A percentile compares a stretch with the other conserved stretches of the same genome.
Conservation (phyloP, 2,113 vertebrate species). For the Perccottus glenii region DNA sequence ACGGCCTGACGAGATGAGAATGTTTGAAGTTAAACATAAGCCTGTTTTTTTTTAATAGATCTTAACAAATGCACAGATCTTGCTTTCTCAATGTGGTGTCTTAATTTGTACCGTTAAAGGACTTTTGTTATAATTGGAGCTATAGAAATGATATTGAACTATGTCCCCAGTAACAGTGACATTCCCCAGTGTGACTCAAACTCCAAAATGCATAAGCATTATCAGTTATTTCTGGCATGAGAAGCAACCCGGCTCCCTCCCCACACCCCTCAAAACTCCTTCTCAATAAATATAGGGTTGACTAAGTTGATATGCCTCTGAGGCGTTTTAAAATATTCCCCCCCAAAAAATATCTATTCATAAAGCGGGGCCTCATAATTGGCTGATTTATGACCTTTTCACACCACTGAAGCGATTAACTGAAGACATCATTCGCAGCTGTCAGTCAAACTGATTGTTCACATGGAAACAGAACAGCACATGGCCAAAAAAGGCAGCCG, state of each 20-base stretch:
- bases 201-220: conserved; percentile 65
- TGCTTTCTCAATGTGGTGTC: background rate
- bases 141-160: background rate
- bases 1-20: too few relatives aligned
- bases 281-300: conserved; percentile 72
- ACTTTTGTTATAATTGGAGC: conserved; percentile 10
- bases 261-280: conserved; percentile 26
- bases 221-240: conserved; percentile 70
- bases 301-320: conserved; percentile 71
- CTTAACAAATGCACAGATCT: conserved; percentile 9
- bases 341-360: conserved; percentile 73
- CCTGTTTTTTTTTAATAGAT: conserved; percentile 19
- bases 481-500: conserved; percentile 49
- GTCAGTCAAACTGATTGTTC: conserved; percentile 78
- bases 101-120: conserved; percentile 8
- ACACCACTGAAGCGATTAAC: conserved; percentile 78
- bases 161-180: conserved; percentile 44
- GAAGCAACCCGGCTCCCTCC: conserved; percentile 40
- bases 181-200: conserved; percentile 55
- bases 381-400: conserved; percentile 81
- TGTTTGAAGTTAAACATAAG: conserved; percentile 23
- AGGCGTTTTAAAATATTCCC: conserved; percentile 71
- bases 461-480: conserved; percentile 70
- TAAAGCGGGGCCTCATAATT: conserved; percentile 72
- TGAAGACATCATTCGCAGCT: conserved; percentile 77